These are phyloP conservation scores for Phrynocephalus vlangalii DNA, from an alignment of 2,797 vertebrate genomes.

Conservation along the genomic window DNA sequence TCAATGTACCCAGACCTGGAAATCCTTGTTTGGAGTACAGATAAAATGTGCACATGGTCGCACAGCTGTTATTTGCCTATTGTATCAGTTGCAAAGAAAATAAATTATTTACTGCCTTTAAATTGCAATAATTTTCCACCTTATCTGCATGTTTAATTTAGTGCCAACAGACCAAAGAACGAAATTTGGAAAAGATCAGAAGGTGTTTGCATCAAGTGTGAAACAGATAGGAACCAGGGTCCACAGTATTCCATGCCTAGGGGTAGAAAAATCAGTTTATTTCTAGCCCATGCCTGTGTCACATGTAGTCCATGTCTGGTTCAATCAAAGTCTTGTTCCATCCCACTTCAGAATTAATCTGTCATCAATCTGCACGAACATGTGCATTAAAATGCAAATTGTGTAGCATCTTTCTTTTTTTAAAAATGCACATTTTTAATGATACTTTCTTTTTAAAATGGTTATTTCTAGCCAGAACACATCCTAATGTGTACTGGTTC, in stretches of 20 bases:
- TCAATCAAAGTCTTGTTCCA: no score
- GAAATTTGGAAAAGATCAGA: not conserved
- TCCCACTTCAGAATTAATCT: no score
- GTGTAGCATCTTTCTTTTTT: no score
- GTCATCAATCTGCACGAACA: no score
- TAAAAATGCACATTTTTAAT: no score
- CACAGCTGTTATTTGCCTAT: not conserved
- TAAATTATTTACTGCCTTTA: not conserved
- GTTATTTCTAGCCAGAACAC: no score
- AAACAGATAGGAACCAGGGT: not conserved
- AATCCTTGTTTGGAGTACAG: not conserved
- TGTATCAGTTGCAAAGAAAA: not conserved
- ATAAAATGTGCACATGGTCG: not conserved
- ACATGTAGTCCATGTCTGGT: no score
- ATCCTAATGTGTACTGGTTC: no score
- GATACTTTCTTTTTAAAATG: no score
- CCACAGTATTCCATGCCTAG: not conserved
- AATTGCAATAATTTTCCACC: not conserved
- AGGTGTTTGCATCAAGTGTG: no score
- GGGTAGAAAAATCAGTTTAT: no score
- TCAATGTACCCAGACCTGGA: conserved; percentile 2
- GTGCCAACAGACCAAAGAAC: not conserved
- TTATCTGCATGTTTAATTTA: not conserved
- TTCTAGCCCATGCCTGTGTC: no score
- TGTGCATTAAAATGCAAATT: not conserved